Evolutionary conservation across 2,888 invertebrate species (phyloP), one percentile per base, ranked within the genome.

Genomic region (Epirrhoe tristata): DNA sequence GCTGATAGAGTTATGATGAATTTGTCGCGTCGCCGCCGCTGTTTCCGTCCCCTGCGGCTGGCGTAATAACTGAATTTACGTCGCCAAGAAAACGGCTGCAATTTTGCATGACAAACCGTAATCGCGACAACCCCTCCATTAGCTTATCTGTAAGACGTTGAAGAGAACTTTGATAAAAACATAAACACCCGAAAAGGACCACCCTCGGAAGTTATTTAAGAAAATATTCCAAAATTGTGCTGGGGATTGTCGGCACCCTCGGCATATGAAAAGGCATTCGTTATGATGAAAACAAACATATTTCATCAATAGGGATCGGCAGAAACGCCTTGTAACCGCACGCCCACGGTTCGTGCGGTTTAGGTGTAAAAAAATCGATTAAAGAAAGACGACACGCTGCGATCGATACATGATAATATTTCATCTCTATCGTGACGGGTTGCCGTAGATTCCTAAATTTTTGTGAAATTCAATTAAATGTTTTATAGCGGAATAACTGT

Each of bases 341-440:
- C 93, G 90, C 91, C 92, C 89, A 90, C 91, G 77, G 86, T 80
- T 85, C 86, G 82, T 88, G 92, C 88, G 89, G 91, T 91, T 92
- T 87, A 92, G 91, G 93, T 93, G 93, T 93, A 93, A 93, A 93
- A 92, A 93, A 93, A 90, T 92, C 92, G 91, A 93, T 93, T 93
- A 91, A 87, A 87, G 84, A 82, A 86, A 82, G 93, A 87, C 93
- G 90, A 92, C 93, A 93, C 86, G 93, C 93, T 93, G 93, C 77
- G 93, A 91, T 91, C 90, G 88, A 90, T 88, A 90, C 85, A 88
- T 87, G 89, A 90, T 89, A 88, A 92, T 93, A 93, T 90, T 91
- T 93, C 93, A 93, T 91, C 80, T 85, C 70, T 75, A 76, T 77
- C 77, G 80, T 84, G 91, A 89, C 87, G 83, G 88, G 81, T 85